Percentiles rank a stretch among this genome's conserved stretches.
phyloP scores from a whole-genome alignment of 2,888 invertebrate species.

The Oscheius sp. region DNA sequence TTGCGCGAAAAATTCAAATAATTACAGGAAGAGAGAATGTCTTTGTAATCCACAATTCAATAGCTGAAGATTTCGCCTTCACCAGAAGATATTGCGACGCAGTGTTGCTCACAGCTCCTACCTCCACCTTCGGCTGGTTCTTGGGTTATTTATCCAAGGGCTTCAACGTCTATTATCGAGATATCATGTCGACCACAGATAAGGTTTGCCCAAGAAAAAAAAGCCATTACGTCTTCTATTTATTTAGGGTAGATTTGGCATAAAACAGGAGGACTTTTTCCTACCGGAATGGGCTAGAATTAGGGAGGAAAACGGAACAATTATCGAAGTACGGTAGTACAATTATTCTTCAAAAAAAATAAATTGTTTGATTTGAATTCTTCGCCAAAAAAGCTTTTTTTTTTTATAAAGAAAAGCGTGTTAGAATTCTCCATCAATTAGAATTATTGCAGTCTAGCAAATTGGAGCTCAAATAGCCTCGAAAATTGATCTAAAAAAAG shows the following conservation, averaged over 20 bases:
- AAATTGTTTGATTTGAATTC: too few relatives aligned
- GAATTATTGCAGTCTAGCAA: too few relatives aligned
- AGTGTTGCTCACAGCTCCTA: conserved; percentile 26
- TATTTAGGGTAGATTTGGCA: neutral
- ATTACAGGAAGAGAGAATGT: neutral
- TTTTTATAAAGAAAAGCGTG: too few relatives aligned
- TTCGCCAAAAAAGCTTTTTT: too few relatives aligned
- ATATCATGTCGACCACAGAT: conserved; percentile 29
- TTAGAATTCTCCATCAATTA: too few relatives aligned
- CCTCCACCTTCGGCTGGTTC: conserved; percentile 33
- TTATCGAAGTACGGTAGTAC: too few relatives aligned
- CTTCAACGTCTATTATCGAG: conserved; percentile 26
- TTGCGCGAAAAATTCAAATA: neutral
- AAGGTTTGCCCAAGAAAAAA: neutral
- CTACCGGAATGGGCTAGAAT: conserved; percentile 22
- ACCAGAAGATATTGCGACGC: conserved; percentile 13
- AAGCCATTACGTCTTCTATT: too few relatives aligned
- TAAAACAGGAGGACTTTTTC: conserved; percentile 26
- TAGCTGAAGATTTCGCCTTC: conserved; percentile 18
- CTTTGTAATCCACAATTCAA: too few relatives aligned
- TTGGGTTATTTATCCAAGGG: conserved; percentile 24
- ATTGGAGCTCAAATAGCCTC: too few relatives aligned
- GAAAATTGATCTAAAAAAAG: too few relatives aligned
- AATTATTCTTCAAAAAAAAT: too few relatives aligned
- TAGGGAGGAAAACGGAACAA: neutral